Base-by-base conservation (phyloP, 1,140 invertebrate species). In the Whitmania pigra region DNA sequence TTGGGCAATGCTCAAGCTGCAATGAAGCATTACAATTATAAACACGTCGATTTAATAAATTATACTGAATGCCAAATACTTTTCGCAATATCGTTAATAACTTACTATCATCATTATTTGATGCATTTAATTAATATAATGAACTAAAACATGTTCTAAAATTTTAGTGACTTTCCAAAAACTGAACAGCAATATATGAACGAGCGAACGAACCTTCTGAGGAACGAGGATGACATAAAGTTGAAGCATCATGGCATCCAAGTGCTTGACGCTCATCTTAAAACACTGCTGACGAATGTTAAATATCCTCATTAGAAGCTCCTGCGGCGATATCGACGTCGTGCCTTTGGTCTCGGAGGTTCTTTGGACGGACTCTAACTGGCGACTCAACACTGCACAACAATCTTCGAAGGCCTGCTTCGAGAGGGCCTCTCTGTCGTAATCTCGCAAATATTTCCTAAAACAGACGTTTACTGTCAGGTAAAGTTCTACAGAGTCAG, bases 381-480 rank as follows among this genome's bases (percentile, higher is more conserved):
- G 57, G 11, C 22, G 22, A 18, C 29, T 63, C 53, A 66, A n/a
- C 18, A 63, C 54, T 75, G 57, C 77, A 76, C 63, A 79, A 74
- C 76, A 76, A 57, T 74, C 75, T 29, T 69, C 53, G 63, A 89
- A 84, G 0, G 91, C 89, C 82, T 89, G 87, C 67, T 88, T 86
- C 0, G 88, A 87, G 73, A 90, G 83, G 75, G 89, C 87, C 75
- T 88, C 86, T 73, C 90, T 85, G 79, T 93, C 90, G 5, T 86
- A 86, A 79, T 92, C 89, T 69, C 89, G 84, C 60, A 93, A 85
- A 78, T 92, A 93, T 79, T 88, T 88, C 76, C 87, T 88, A 77
- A 2, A 76, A 77, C 73, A 67, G 63, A 80, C 79, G 72, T 71
- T 75, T 75, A 31, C 36, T 67, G 25, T 72, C 71, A 31, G 29